Evolutionary conservation across 2,113 vertebrate species (phyloP), one percentile per base, ranked within the genome.

Genomic region (Sardina pilchardus): DNA sequence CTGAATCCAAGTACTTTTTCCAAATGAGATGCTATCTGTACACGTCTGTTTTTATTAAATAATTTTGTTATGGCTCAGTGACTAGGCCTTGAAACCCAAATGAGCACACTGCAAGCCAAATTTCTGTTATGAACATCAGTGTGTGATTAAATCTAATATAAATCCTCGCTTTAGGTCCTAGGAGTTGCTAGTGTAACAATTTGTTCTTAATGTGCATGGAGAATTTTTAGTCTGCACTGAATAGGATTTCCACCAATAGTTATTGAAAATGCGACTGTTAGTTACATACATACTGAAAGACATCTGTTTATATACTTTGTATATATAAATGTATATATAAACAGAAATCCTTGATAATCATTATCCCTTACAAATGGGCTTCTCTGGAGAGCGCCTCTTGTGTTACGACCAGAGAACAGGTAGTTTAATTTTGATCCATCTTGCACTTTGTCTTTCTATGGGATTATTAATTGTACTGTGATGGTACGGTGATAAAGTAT

Each of bases 21-120:
- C 75, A 83, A 81, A 86, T 85, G 34, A 85, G 83, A 85, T 34
- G 48, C 75, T 89, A 80, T 88, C 88, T 83, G 85, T 88, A 86
- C 48, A 85, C 36, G 89, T 88, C 87, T 83, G 87, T n/a, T 88
- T 88, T 86, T 86, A 88, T 89, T 88, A 89, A 85, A 56, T 53
- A 81, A 84, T 71, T 81, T 10, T 42, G 85, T 81, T 36, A 44
- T 86, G 83, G 81, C 85, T 84, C 48, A n/a, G 47, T 84, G 78
- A 63, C 24, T 47, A 24, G 21, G 81, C 43, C 84, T 56, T 26
- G 75, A 81, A 45, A 83, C 34, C 45, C 42, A 67, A 86, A 56
- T 6, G 17, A 50, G 86, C 71, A 81, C 19, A 21, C 78, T 56
- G 83, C 67, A 85, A 81, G 81, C 50, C 50, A 85, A 81, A 78